Percentiles rank a stretch among this genome's conserved stretches.
Evolutionary conservation across 2,113 vertebrate genomes (phyloP).

Genomic region (Cavia porcellus): DNA sequence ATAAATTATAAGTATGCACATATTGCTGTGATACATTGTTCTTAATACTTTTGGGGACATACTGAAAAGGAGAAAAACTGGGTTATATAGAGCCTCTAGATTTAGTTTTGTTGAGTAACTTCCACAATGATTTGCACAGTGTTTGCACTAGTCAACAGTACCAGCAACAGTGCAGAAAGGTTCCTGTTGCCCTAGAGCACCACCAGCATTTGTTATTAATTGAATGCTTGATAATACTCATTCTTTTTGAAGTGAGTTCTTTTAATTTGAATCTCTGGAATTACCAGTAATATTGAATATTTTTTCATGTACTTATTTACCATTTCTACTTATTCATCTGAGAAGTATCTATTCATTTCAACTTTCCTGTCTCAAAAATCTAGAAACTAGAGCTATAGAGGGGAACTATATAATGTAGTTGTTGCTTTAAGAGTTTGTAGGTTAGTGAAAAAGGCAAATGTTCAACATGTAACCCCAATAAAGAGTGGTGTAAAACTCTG

Average conservation of each 20-base stretch:
- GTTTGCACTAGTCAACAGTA: not conserved
- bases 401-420: not conserved
- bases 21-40: too few relatives aligned
- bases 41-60: too few relatives aligned
- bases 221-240: not conserved
- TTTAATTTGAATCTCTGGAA: not conserved
- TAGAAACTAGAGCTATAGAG: not conserved
- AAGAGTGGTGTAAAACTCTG: fast-evolving
- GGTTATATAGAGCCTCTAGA: not conserved
- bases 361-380: not conserved
- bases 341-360: not conserved
- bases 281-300: too few relatives aligned
- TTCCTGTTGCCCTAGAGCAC: not conserved
- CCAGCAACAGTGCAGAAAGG: not conserved
- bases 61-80: too few relatives aligned
- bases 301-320: not conserved
- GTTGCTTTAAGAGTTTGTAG: not conserved
- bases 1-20: too few relatives aligned
- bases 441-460: not conserved
- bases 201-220: not conserved
- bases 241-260: not conserved
- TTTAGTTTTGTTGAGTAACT: not conserved
- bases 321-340: not conserved
- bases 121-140: not conserved
- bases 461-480: not conserved